Percentiles rank a stretch among this genome's conserved stretches.
Conservation (phyloP, 2,888 invertebrate genomes). For the Agonopterix subpropinquella region DNA sequence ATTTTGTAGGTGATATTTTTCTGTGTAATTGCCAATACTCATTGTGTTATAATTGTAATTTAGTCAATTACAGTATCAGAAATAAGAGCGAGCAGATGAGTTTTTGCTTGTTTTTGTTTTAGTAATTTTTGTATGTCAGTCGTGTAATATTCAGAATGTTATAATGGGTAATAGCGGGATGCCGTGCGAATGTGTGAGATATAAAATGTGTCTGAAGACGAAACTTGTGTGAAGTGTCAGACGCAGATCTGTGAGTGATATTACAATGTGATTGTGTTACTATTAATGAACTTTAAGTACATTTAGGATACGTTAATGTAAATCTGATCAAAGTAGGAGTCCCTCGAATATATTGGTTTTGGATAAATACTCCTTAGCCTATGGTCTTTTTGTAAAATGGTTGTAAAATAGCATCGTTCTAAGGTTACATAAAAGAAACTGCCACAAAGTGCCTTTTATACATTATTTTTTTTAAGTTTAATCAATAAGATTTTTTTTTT, state of each 20-base stretch:
- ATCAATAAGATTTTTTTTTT: constrained; percentile 26
- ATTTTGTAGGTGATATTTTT: constrained; percentile 2
- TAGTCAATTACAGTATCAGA: constrained; percentile 10
- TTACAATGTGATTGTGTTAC: constrained; percentile 72
- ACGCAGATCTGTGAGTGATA: constrained; percentile 67
- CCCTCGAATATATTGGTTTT: constrained; percentile 27
- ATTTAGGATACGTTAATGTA: constrained; percentile 38
- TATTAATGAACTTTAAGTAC: constrained; percentile 64
- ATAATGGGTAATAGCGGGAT: constrained; percentile 39
- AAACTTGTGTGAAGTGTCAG: constrained; percentile 42
- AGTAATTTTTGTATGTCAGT: not conserved
- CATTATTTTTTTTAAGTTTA: constrained; percentile 40
- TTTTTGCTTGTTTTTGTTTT: constrained; percentile 49
- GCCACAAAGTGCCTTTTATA: constrained; percentile 73
- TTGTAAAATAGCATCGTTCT: constrained; percentile 52
- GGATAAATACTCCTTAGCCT: constrained; percentile 57
- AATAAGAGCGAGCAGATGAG: constrained; percentile 47
- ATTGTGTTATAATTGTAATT: not conserved
- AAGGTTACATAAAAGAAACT: constrained; percentile 59
- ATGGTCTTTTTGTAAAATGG: constrained; percentile 38
- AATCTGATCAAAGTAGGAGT: constrained; percentile 29
- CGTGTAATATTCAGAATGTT: constrained; percentile 16
- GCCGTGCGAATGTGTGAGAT: constrained; percentile 41
- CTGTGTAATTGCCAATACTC: not conserved
- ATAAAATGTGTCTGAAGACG: constrained; percentile 57